Base-by-base conservation (phyloP, 2,113 vertebrate genomes). In the Lagopus muta region DNA sequence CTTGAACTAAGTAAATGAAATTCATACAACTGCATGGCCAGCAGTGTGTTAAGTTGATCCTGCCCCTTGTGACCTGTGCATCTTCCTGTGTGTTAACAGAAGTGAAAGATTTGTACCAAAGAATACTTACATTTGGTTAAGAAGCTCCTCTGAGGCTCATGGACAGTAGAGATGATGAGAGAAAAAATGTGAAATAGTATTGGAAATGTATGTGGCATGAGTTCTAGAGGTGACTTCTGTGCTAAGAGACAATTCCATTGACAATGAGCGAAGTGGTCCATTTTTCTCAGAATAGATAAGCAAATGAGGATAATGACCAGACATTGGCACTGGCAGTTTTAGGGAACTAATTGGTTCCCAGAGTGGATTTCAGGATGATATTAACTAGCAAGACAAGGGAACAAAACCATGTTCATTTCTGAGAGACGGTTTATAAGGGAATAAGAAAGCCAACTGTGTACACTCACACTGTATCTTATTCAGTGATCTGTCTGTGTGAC, bases 21-120 rank as follows among this genome's bases (percentile, higher is more conserved):
- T 58, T 16, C 17, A 25, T 66, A 11, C 15, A 40, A 8, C 1
- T 0, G 0, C 54, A 24, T 7, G 10, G 25, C 34, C 27, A 25
- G 7, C 22, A 36, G 43, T 52, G 20, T 47, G 34, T 74, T 64
- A 30, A 18, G 5, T 47, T 12, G 4, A 3, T 81, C 4, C 2
- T 86, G n/a, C 7, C 6, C 9, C 20, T 8, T 67, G 50, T 57
- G 55, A 42, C 73, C 16, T 7, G 10, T 92, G 27, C 72, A 22
- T 74, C 21, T 22, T 40, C 24, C 58, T 40, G 5, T 73, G 11
- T 17, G 18, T 61, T 73, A 61, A 24, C 30, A 70, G 58, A 64
- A 74, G 71, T 86, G 27, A 70, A 79, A 38, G 16, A 14, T 64
- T 45, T 85, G 36, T 21, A 40, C 4, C 22, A 25, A 6, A 82